Evolutionary conservation across 64 coral and sea anemone species (phyloP).

Genomic region (Montipora efflorescens): DNA sequence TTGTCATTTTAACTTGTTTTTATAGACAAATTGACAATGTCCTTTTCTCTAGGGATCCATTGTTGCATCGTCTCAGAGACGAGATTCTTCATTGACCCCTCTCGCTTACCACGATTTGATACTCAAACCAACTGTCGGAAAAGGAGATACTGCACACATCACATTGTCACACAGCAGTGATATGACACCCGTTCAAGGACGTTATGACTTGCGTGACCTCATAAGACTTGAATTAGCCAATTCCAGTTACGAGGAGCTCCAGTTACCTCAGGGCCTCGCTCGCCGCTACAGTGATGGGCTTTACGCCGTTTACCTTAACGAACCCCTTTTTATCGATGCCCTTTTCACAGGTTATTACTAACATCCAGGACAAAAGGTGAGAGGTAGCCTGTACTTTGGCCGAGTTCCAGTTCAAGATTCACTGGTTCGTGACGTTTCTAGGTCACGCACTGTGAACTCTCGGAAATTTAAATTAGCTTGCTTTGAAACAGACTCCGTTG

Average conservation of each 20-base stretch:
- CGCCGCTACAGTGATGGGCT: conserved; percentile 18
- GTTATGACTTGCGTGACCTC: conserved; percentile 25
- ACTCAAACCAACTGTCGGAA: conserved; percentile 9
- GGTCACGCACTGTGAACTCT: too few species aligned
- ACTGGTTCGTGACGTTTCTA: too few species aligned
- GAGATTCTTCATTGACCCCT: not conserved
- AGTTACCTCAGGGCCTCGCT: not conserved
- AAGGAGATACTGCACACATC: conserved; percentile 44
- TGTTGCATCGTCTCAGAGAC: not conserved
- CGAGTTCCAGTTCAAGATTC: not conserved
- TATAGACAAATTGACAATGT: too few species aligned
- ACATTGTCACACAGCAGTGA: conserved; percentile 14
- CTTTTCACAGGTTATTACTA: conserved; percentile 63
- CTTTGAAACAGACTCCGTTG: too few species aligned
- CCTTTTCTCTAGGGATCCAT: not conserved
- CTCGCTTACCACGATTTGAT: not conserved
- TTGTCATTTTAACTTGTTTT: too few species aligned
- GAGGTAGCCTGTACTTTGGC: too few species aligned
- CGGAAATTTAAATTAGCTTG: too few species aligned
- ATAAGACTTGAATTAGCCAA: conserved; percentile 20
- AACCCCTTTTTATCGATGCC: conserved; percentile 10
- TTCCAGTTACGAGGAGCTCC: not conserved
- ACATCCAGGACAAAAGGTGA: not conserved
- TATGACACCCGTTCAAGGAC: conserved; percentile 41
- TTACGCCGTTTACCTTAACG: conserved; percentile 47